phyloP scores from a whole-genome alignment of 1,140 invertebrate species.

The Drosophila novamexicana region DNA sequence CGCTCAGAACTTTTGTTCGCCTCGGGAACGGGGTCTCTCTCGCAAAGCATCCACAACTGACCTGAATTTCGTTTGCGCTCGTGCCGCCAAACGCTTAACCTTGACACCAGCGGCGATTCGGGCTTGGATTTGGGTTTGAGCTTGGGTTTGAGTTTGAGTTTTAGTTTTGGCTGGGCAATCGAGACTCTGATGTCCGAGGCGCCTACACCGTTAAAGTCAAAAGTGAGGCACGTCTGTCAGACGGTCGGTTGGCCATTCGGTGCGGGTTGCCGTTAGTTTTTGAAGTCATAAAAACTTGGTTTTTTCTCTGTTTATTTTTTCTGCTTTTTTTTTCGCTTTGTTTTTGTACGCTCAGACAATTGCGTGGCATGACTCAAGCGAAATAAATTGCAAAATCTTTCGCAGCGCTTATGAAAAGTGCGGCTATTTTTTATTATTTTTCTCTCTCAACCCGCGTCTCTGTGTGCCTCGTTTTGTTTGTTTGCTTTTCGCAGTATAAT shows the following conservation, averaged over 20 bases:
- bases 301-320: constrained; percentile 26
- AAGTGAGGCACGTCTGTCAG: constrained; percentile 47
- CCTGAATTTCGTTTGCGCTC: constrained; percentile 71
- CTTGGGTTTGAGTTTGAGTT: constrained; percentile 3
- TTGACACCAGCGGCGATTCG: constrained; percentile 61
- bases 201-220: constrained; percentile 56
- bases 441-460: not conserved
- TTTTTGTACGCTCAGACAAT: constrained; percentile 58
- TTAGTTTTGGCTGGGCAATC: constrained; percentile 4
- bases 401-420: constrained; percentile 63
- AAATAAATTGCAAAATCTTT: constrained; percentile 83
- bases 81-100: constrained; percentile 70
- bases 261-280: constrained; percentile 64
- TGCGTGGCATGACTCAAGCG: constrained; percentile 72
- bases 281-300: constrained; percentile 58
- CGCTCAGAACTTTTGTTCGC: not conserved
- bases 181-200: constrained; percentile 12
- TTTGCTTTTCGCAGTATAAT: constrained; percentile 32
- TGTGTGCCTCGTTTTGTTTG: constrained; percentile 44
- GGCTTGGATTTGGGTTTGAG: not conserved
- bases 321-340: constrained; percentile 29
- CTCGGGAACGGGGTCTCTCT: not conserved
- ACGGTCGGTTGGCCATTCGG: constrained; percentile 12
- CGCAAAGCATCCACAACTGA: constrained; percentile 42
- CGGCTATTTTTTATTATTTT: constrained; percentile 69